Evolutionary conservation across 2,888 invertebrate species (phyloP), one percentile per base, ranked within the genome.

Genomic region (Agonopterix alstromeriana): DNA sequence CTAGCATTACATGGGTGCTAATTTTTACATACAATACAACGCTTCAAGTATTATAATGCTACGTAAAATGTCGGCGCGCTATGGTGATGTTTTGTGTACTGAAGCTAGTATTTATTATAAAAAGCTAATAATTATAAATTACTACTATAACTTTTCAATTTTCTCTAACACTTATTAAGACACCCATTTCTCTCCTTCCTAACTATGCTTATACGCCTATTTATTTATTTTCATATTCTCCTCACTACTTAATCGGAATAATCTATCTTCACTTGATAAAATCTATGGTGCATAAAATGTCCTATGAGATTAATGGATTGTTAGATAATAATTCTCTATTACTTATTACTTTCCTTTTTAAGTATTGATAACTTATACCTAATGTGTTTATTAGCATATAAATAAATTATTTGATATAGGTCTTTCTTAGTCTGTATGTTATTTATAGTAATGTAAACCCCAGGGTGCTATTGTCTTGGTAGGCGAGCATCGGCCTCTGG

Each of bases 1-100:
- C 72, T 80, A 81, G 73, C 77, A 73, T 78, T 69, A 68, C 61
- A 67, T 76, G 69, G 81, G 83, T 84, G 84, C 83, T 82, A 79
- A 76, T 70, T 72, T 73, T 59, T 67, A 71, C 63, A 66, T 58
- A 64, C 56, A 60, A 50, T 58, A 53, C 51, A 51, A 52, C 14
- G 54, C 54, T 57, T 58, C 48, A 43, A 43, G 14, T 38, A 38
- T 36, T 50, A 40, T 36, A 36, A 38, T 27, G 36, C 43, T 10
- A 45, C 7, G 35, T 38, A 38, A 38, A 38, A 41, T 35, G 36
- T 12, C 10, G 27, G 35, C 43, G 48, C 11, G 36, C 47, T 36
- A 47, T 48, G 35, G 45, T 27, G 27, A 27, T 27, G 27, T 27
- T 27, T 27, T 27, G 27, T 1, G 27, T 27, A 27, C 27, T 27